Base-by-base conservation (phyloP, 2,797 vertebrate species). In the Pangasius macronema region DNA sequence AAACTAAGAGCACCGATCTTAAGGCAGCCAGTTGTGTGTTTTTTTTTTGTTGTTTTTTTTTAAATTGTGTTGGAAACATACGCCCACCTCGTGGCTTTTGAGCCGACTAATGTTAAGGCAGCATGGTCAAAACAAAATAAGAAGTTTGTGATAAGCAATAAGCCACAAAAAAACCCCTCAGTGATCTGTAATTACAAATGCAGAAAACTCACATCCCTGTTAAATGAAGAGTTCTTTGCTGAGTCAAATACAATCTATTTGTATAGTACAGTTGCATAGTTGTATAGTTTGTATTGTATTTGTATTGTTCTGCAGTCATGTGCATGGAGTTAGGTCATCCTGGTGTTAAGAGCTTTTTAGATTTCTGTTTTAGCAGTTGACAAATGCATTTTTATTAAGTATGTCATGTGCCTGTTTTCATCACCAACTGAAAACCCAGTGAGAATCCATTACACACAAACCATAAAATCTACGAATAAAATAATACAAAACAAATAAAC, bases 71-170 rank as follows among this genome's bases (percentile, higher is more conserved):
- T 51, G 59, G 80, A 89, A 87, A 86, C 84, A 81, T 49, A 77
- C 81, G 24, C 89, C 89, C 82, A 88, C 87, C 67, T 89, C 33
- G 53, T 88, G 75, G 83, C 61, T 89, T 87, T 82, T 76, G 36
- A 82, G 53, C 72, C 27, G 49, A 79, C 75, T 82, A 67, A 76
- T 59, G 68, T 82, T 75, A 85, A 70, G 57, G 63, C 70, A 82
- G 68, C 46, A 85, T 57, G 84, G 77, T 82, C 87, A 81, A 73
- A 88, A 85, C 67, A 80, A 82, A 82, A 59, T 53, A 16, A 77
- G 30, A 70, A 67, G 33, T 53, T n/a, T 82, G 57, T 87, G 57
- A 87, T 87, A 83, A 87, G 68, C 42, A 73, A 76, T 9, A 42
- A 33, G 2, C 16, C 36, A 59, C 42, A 63, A 79, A 5, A 46